phyloP scores from a whole-genome alignment of 1,140 invertebrate species.

The Hydropsyche tenuis region DNA sequence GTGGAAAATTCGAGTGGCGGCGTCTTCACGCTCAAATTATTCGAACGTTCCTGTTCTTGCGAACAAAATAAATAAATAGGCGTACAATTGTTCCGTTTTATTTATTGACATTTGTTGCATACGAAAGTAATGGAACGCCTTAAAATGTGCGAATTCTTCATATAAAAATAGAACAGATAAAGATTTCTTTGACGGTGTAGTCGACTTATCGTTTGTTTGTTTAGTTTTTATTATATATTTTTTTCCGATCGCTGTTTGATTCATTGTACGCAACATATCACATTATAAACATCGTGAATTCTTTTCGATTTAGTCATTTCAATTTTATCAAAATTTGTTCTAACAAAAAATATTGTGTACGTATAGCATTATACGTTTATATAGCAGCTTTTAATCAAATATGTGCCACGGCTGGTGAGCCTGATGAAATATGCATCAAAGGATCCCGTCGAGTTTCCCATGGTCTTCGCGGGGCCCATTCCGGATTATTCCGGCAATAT shows the following conservation, averaged over 20 bases:
- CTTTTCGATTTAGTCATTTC: too few relatives aligned
- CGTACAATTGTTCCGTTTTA: too few relatives aligned
- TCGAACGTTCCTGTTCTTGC: constrained; percentile 1
- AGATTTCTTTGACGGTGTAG: too few relatives aligned
- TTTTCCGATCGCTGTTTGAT: too few relatives aligned
- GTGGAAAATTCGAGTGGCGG: constrained; percentile 37
- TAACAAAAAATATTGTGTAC: too few relatives aligned
- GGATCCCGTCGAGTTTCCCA: constrained; percentile 23
- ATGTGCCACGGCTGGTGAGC: constrained; percentile 37
- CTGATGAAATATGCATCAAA: constrained; percentile 41
- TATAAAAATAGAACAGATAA: neutral
- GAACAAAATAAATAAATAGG: too few relatives aligned
- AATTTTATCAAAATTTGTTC: too few relatives aligned
- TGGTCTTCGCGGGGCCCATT: neutral
- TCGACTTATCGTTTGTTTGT: neutral
- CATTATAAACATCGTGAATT: too few relatives aligned
- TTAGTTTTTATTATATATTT: neutral
- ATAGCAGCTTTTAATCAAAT: constrained; percentile 36
- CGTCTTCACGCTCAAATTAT: constrained; percentile 27
- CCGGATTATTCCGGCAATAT: constrained; percentile 38
- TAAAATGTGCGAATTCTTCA: neutral
- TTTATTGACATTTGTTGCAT: too few relatives aligned
- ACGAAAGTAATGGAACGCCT: neutral
- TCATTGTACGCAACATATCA: too few relatives aligned
- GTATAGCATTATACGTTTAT: too few relatives aligned